Conservation (phyloP, 2,888 invertebrate genomes). For the Lacanobia wlatinum region DNA sequence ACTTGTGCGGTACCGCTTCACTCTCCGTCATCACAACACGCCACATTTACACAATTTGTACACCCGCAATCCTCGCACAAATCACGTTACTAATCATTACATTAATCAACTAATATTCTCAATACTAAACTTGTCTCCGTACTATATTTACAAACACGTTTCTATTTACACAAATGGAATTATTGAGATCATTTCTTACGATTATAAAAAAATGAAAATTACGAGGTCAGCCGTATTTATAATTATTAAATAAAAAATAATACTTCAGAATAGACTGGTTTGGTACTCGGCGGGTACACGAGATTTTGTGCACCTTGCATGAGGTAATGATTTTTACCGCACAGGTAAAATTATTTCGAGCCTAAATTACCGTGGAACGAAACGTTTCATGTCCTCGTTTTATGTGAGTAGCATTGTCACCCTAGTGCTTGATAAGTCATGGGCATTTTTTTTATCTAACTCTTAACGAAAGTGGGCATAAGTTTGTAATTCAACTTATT, state of each 20-base stretch:
- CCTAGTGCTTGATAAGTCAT: constrained; percentile 49
- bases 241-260: constrained; percentile 85
- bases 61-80: constrained; percentile 71
- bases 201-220: constrained; percentile 83
- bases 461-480: constrained; percentile 16
- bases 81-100: constrained; percentile 76
- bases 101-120: constrained; percentile 73
- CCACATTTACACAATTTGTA: constrained; percentile 69
- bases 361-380: constrained; percentile 63
- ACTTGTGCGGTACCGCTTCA: constrained; percentile 71
- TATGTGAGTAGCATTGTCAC: constrained; percentile 60
- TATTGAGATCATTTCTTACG: constrained; percentile 90
- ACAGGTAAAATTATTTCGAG: constrained; percentile 61
- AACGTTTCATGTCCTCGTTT: constrained; percentile 62
- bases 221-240: constrained; percentile 80
- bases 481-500: not conserved
- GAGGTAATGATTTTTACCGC: constrained; percentile 79
- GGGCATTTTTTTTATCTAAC: constrained; percentile 28
- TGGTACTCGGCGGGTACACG: constrained; percentile 79
- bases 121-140: constrained; percentile 73
- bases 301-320: constrained; percentile 73
- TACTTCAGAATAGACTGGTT: constrained; percentile 89
- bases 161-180: constrained; percentile 90
- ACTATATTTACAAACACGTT: constrained; percentile 85
- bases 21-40: constrained; percentile 53